These are phyloP conservation scores for Stichodactyla helianthus DNA, from an alignment of 64 coral and sea anemone genomes.

Conservation along the genomic window DNA sequence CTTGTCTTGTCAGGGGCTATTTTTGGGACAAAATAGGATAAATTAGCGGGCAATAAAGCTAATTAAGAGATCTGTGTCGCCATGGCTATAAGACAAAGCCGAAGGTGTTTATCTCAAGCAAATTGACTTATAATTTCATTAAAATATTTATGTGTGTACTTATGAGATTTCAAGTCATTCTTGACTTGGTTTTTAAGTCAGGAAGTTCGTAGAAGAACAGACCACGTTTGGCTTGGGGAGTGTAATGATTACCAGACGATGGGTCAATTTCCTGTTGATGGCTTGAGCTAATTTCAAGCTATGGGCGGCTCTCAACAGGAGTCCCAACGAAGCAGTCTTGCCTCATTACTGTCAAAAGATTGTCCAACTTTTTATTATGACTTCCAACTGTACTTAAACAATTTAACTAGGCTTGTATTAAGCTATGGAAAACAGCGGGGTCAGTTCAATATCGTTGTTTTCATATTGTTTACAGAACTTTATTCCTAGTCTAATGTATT, in stretches of 20 bases:
- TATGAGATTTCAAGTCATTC: neutral
- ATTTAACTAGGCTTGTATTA: neutral
- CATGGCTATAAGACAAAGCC: constrained; percentile 55
- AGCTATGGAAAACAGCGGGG: constrained; percentile 6
- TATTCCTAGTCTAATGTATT: constrained; percentile 69
- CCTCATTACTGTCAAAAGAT: constrained; percentile 2
- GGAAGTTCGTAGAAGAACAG: neutral
- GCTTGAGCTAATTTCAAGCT: constrained; percentile 2
- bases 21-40: neutral
- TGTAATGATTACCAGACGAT: neutral
- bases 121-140: neutral
- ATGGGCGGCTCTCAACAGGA: neutral
- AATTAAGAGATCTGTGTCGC: constrained; percentile 74
- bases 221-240: neutral
- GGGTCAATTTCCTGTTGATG: neutral
- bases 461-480: neutral
- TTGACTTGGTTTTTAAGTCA: neutral
- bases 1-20: neutral
- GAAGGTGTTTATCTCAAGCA: neutral
- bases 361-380: neutral
- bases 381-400: neutral
- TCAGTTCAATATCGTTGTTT: neutral
- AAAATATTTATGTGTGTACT: neutral
- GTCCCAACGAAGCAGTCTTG: neutral
- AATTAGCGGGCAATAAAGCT: constrained; percentile 77